These are phyloP conservation scores for Hoplodrina blanda DNA, from an alignment of 2,888 invertebrate genomes.

Conservation along the genomic window DNA sequence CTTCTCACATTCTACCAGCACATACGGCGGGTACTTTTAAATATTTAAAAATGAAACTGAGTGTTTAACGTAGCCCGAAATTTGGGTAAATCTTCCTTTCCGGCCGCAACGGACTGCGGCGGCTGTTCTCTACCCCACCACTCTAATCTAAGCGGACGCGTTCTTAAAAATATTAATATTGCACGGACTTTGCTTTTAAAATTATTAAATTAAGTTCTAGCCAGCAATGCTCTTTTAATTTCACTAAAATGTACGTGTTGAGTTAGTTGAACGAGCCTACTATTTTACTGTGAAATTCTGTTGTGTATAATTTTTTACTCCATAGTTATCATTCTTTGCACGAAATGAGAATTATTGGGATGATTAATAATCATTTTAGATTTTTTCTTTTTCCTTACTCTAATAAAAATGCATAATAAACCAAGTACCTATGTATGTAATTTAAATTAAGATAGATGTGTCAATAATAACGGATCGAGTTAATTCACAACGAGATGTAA, in stretches of 20 bases:
- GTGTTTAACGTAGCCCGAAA: conserved; percentile 75
- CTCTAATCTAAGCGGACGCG: conserved; percentile 75
- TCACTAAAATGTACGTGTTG: conserved; percentile 50
- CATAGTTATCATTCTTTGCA: background rate
- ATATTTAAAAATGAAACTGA: conserved; percentile 76
- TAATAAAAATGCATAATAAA: too few relatives aligned
- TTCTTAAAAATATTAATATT: conserved; percentile 73
- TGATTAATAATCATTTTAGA: too few relatives aligned
- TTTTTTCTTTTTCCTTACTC: too few relatives aligned
- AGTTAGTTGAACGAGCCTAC: conserved; percentile 8
- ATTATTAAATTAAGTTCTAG: conserved; percentile 59
- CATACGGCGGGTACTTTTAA: conserved; percentile 67
- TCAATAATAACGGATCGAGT: background rate
- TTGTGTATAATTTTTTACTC: background rate
- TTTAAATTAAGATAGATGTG: too few relatives aligned
- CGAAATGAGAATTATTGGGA: background rate
- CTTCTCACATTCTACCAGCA: conserved; percentile 31
- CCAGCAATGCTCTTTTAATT: conserved; percentile 50
- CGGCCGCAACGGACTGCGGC: conserved; percentile 76
- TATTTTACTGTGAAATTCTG: background rate
- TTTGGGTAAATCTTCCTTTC: conserved; percentile 83
- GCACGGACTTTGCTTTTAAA: conserved; percentile 63
- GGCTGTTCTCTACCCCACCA: conserved; percentile 63
- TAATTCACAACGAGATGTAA: background rate
- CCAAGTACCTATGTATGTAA: too few relatives aligned